Evolutionary conservation across 2,888 invertebrate species (phyloP).

Genomic region (Lymantria monacha): DNA sequence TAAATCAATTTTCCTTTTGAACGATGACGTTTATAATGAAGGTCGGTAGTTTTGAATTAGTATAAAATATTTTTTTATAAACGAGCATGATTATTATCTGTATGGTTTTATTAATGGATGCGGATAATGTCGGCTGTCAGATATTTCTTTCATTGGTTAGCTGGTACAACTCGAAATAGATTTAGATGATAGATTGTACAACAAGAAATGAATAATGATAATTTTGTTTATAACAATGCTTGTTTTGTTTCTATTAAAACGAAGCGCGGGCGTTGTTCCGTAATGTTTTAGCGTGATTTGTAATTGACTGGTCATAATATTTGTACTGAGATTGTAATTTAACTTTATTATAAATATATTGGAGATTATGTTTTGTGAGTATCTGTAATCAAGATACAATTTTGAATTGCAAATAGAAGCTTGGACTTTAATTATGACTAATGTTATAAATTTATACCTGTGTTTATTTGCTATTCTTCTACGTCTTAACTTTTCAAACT

Average conservation of each 20-base stretch:
- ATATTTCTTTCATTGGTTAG: constrained; percentile 21
- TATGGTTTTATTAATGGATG: constrained; percentile 52
- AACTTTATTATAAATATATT: not conserved
- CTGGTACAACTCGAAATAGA: constrained; percentile 18
- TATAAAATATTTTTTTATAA: constrained; percentile 54
- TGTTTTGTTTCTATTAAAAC: constrained; percentile 3
- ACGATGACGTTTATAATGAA: constrained; percentile 75
- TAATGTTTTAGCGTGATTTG: constrained; percentile 2
- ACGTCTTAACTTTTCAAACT: no score
- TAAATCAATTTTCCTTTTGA: constrained; percentile 80
- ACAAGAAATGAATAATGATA: constrained; percentile 13
- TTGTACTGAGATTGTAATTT: not conserved
- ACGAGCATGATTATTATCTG: constrained; percentile 57
- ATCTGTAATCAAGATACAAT: not conserved
- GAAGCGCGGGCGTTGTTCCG: not conserved
- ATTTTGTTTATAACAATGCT: constrained; percentile 8
- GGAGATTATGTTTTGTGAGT: not conserved
- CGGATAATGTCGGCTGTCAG: constrained; percentile 34
- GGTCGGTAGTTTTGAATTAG: constrained; percentile 69
- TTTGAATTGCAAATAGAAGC: not conserved
- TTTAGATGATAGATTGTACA: constrained; percentile 18
- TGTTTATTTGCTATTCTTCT: no score
- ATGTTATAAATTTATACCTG: no score
- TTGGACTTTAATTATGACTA: no score
- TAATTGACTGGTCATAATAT: constrained; percentile 1